These are phyloP conservation scores for Meganola albula DNA, from an alignment of 2,888 invertebrate genomes.

Conservation along the genomic window DNA sequence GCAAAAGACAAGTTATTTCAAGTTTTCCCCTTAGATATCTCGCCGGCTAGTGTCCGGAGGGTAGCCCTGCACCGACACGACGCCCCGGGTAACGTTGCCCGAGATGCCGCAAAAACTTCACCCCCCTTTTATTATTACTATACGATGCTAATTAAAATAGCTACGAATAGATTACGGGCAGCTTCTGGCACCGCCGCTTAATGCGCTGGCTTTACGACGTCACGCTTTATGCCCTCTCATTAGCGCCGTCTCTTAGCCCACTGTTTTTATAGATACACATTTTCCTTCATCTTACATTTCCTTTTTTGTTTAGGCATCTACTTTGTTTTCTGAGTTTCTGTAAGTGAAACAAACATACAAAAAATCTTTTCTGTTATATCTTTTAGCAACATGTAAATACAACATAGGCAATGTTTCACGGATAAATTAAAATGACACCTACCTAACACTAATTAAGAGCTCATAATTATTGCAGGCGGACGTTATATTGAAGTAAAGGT, in stretches of 20 bases:
- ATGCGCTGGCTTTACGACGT: slow-evolving; percentile 73
- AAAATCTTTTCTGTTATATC: too few species aligned
- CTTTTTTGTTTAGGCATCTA: slow-evolving; percentile 40
- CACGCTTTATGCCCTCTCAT: slow-evolving; percentile 73
- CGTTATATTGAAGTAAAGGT: too few species aligned
- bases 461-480: too few species aligned
- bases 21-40: slow-evolving; percentile 49
- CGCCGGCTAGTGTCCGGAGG: slow-evolving; percentile 29
- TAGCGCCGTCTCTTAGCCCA: slow-evolving; percentile 62
- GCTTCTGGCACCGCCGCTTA: slow-evolving; percentile 70
- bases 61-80: slow-evolving; percentile 36
- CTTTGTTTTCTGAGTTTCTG: slow-evolving; percentile 28
- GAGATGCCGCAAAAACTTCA: slow-evolving; percentile 69
- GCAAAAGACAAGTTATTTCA: slow-evolving; percentile 56
- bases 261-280: slow-evolving; percentile 59
- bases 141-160: slow-evolving; percentile 75
- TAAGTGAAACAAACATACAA: too few species aligned
- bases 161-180: slow-evolving; percentile 72
- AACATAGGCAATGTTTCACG: too few species aligned
- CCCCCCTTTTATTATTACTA: slow-evolving; percentile 67
- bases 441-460: too few species aligned
- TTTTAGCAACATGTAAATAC: too few species aligned
- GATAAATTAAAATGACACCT: too few species aligned
- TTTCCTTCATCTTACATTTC: slow-evolving; percentile 39
- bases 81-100: slow-evolving; percentile 51